Evolutionary conservation across 35 echinoderm and acorn worm species (phyloP), one percentile per base, ranked within the genome.

Genomic region (Chiridota heheva): DNA sequence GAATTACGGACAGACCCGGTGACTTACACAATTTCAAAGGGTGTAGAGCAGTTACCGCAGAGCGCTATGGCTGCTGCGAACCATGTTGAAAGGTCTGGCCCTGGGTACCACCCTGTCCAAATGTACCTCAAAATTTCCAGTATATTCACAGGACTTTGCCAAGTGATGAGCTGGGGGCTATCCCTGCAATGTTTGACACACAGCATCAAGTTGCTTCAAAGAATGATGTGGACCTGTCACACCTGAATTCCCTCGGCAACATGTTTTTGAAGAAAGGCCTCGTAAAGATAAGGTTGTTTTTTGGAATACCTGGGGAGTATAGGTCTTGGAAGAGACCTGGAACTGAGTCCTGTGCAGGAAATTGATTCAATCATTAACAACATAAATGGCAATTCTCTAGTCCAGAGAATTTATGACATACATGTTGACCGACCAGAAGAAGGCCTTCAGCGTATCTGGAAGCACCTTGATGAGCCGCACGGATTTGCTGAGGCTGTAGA

Each of bases 401-500:
- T 81, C 31, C 47, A 39, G 72, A 73, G 40, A 18, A 84, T 85
- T 64, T 63, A 85, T 86, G 74, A 68, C 25, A 91, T 86, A 32
- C 81, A 86, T 86, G 82, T 86, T 0, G 73, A 91, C 64, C 73
- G 44, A n/a, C 82, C 74, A 5, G 47, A 91, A 63, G 17, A 79
- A 47, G 89, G 82, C 32, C 45, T 86, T 8, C 35, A 72, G 37
- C 77, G 81, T 43, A 78, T 84, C 57, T 85, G 88, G 72, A 48
- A 70, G 42, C 73, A 77, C 28, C 81, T 85, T 2, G 81, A 91
- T 41, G 42, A 65, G 42, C 85, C 73, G 71, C 55, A 80, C 72
- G 89, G 82, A 28, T 91, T 82, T 36, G 60, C 64, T 31, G 89
- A 86, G 41, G 89, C 82, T 18, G 28, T 91, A 4, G 89, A 91